A percentile compares a stretch with the other conserved stretches of the same genome.
Evolutionary conservation across 2,113 vertebrate genomes (phyloP).

Genomic region (Trinectes maculatus): DNA sequence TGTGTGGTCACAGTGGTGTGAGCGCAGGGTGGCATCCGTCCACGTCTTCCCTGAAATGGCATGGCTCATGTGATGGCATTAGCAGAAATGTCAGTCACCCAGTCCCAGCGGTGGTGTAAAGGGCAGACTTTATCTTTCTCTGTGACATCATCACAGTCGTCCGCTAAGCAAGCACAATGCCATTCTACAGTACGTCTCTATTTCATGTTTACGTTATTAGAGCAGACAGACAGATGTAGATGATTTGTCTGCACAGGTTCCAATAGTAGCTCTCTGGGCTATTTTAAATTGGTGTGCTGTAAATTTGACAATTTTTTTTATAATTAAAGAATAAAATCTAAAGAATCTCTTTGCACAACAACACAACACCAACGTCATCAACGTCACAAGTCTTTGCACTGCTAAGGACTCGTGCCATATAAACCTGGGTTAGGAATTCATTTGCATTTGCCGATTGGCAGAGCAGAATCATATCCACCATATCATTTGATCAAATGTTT

Average conservation of each 20-base stretch:
- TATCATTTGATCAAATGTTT: too few species aligned
- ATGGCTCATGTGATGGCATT: constrained; percentile 70
- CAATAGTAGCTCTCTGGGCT: too few species aligned
- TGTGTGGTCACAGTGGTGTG: constrained; percentile 62
- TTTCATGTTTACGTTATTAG: constrained; percentile 27
- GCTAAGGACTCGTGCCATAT: too few species aligned
- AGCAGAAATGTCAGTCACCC: constrained; percentile 72
- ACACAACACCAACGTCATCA: too few species aligned
- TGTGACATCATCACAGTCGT: constrained; percentile 33
- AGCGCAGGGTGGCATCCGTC: constrained; percentile 63
- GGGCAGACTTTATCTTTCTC: constrained; percentile 57
- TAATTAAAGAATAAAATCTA: too few species aligned
- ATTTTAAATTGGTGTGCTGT: too few species aligned
- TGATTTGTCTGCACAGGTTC: too few species aligned
- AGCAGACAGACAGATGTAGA: constrained; percentile 4
- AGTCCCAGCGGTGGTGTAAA: constrained; percentile 62
- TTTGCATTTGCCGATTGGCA: not conserved
- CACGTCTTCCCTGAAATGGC: constrained; percentile 62
- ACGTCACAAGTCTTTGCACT: too few species aligned
- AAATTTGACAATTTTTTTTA: too few species aligned
- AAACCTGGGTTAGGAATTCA: too few species aligned
- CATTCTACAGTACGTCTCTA: constrained; percentile 13
- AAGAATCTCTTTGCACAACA: too few species aligned
- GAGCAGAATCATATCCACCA: too few species aligned
- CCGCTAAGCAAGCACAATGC: constrained; percentile 39